Evolutionary conservation across 2,888 invertebrate species (phyloP).

Genomic region (Drosophila parthenogenetica): DNA sequence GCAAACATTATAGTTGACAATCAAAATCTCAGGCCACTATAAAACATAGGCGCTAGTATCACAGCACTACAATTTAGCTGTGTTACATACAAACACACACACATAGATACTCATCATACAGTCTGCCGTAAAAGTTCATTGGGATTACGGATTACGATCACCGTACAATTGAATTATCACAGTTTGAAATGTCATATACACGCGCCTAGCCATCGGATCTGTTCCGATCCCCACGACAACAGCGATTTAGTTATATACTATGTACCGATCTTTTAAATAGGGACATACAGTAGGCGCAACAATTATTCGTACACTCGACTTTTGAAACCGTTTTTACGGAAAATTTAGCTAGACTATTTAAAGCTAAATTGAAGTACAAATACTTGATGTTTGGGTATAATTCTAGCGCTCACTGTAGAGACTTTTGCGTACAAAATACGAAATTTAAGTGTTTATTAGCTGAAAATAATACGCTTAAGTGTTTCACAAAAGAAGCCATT

Average conservation of each 20-base stretch:
- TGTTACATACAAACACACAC: not conserved
- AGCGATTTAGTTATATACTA: slow-evolving; percentile 28
- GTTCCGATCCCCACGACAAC: slow-evolving; percentile 35
- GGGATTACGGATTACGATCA: slow-evolving; percentile 66
- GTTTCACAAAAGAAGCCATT: slow-evolving; percentile 58
- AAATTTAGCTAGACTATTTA: too few species aligned
- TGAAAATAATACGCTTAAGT: slow-evolving; percentile 55
- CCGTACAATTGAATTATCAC: slow-evolving; percentile 76
- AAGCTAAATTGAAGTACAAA: too few species aligned
- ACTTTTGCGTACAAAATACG: slow-evolving; percentile 6
- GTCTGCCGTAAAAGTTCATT: slow-evolving; percentile 62
- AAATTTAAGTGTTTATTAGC: slow-evolving; percentile 29
- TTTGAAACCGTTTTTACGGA: too few species aligned
- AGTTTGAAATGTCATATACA: slow-evolving; percentile 78
- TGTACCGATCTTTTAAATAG: not conserved
- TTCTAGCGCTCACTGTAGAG: not conserved
- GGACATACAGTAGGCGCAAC: not conserved
- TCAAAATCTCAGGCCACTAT: slow-evolving; percentile 50
- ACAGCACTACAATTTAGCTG: slow-evolving; percentile 27
- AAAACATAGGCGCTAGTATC: slow-evolving; percentile 66
- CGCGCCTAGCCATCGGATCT: slow-evolving; percentile 62
- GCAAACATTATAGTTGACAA: slow-evolving; percentile 51
- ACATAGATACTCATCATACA: slow-evolving; percentile 9
- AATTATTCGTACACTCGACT: not conserved
- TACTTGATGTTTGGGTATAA: too few species aligned